A percentile compares a stretch with the other conserved stretches of the same genome.
Evolutionary conservation across 30 jellyfish, hydroid and myxozoan genomes (phyloP).

Genomic region (Rhopilema esculentum): DNA sequence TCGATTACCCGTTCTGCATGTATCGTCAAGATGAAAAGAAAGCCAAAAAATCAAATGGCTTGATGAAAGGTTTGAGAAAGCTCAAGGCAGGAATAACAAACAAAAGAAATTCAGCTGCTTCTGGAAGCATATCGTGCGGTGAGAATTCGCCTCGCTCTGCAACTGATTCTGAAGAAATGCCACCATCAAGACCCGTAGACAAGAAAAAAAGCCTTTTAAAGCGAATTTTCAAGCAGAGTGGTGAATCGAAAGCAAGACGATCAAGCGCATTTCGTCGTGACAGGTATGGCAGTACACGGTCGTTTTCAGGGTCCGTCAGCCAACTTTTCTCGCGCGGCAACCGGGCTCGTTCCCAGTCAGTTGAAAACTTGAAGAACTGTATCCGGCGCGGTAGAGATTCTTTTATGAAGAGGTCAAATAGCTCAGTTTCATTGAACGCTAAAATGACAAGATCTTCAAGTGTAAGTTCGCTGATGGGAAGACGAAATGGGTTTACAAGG

Average conservation of each 20-base stretch:
- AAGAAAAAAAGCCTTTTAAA: constrained; percentile 43
- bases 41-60: constrained; percentile 37
- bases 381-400: constrained; percentile 51
- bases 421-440: constrained; percentile 48
- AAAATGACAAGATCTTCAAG: constrained; percentile 63
- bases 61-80: constrained; percentile 51
- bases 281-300: constrained; percentile 66
- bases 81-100: constrained; percentile 53
- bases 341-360: constrained; percentile 80
- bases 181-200: constrained; percentile 52
- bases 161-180: constrained; percentile 14
- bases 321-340: constrained; percentile 56
- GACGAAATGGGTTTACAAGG: constrained; percentile 41
- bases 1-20: constrained; percentile 72
- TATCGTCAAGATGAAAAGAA: constrained; percentile 48
- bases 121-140: not conserved
- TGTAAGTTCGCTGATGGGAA: constrained; percentile 54
- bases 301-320: constrained; percentile 69
- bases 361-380: constrained; percentile 53
- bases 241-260: not conserved
- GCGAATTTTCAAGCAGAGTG: constrained; percentile 50
- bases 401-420: constrained; percentile 47
- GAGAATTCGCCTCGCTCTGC: not conserved
- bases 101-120: constrained; percentile 23
- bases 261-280: constrained; percentile 62